Evolutionary conservation across 2,113 vertebrate genomes (phyloP), one percentile per base, ranked within the genome.

Genomic region (Indicator indicator): DNA sequence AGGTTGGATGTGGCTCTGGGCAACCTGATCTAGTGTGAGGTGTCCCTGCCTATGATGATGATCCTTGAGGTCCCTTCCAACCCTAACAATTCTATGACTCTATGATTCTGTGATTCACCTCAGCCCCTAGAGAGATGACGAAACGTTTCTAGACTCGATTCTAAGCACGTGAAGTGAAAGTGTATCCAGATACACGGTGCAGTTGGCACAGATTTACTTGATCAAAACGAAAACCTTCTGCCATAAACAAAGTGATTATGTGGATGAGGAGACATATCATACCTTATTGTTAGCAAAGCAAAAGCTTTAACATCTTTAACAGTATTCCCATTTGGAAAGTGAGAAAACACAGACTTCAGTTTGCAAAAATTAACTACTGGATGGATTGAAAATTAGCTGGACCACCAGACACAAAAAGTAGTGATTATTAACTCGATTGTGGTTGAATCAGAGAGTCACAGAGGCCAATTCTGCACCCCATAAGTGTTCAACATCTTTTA

Each of bases 391-490:
- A 86, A 58, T 42, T 62, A 30, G 3, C 42, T 74, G 5, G 15
- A 55, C 15, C 0, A 0, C 11, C 65, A 85, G 19, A 5, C 21
- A 70, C 16, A 65, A 77, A 42, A 18, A 58, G 2, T 21, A 58
- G n/a, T 48, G 16, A 67, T 26, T 73, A 70, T 28, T 78, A 27
- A 11, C 62, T 87, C 48, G 5, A 28, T 74, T 91, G 87, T 91
- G 32, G 10, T 52, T 67, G 19, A 64, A 48, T 71, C 36, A 88
- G 36, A 87, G 40, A 4, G 4, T 42, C 36, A 11, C 36, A 71
- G 62, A 54, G 11, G 4, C 6, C 7, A 71, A 12, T 76, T 64
- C 60, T 91, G 30, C 78, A 12, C 6, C n/a, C 16, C 9, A 18
- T 50, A 40, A 56, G 0, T 46, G 75, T 88, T 74, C 50, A 82